Conservation (phyloP, 2,113 vertebrate genomes). For the Sinocyclocheilus anophthalmus region DNA sequence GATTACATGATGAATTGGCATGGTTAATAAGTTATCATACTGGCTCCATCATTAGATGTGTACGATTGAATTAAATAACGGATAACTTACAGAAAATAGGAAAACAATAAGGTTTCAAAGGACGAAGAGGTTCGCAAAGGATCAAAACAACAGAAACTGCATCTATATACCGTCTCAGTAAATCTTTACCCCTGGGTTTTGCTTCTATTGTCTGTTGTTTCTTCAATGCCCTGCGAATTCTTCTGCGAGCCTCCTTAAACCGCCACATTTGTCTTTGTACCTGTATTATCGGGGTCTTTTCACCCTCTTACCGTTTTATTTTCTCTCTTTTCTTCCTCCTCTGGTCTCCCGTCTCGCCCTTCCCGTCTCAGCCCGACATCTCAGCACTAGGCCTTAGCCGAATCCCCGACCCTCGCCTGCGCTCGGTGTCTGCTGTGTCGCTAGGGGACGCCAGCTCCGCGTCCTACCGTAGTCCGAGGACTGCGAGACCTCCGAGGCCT, state of each 20-base stretch:
- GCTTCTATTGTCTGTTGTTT: slow-evolving; percentile 35
- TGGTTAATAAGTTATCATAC: not conserved
- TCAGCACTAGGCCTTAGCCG: slow-evolving; percentile 74
- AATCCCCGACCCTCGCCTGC: slow-evolving; percentile 71
- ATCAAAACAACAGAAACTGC: not conserved
- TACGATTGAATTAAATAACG: slow-evolving; percentile 1
- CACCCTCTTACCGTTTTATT: slow-evolving; percentile 11
- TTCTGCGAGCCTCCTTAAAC: not conserved
- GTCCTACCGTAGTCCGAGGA: slow-evolving; percentile 61
- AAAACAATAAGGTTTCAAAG: not conserved
- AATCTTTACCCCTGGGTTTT: slow-evolving; percentile 9
- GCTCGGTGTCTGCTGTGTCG: slow-evolving; percentile 42
- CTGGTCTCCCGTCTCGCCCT: slow-evolving; percentile 61
- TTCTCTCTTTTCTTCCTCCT: slow-evolving; percentile 55
- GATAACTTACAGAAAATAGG: too few species aligned
- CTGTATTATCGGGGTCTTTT: slow-evolving; percentile 45
- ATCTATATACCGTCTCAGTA: not conserved
- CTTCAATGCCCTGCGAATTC: not conserved
- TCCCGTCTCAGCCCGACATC: slow-evolving; percentile 67
- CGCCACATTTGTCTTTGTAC: slow-evolving; percentile 32
- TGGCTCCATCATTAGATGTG: not conserved
- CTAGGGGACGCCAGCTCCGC: slow-evolving; percentile 52
- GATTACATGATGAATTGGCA: not conserved
- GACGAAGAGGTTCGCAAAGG: not conserved
- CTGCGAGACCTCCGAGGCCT: slow-evolving; percentile 69